Percentiles rank a stretch among this genome's conserved stretches.
phyloP scores from a whole-genome alignment of 2,113 vertebrate genomes.

The Vanacampus margaritifer region DNA sequence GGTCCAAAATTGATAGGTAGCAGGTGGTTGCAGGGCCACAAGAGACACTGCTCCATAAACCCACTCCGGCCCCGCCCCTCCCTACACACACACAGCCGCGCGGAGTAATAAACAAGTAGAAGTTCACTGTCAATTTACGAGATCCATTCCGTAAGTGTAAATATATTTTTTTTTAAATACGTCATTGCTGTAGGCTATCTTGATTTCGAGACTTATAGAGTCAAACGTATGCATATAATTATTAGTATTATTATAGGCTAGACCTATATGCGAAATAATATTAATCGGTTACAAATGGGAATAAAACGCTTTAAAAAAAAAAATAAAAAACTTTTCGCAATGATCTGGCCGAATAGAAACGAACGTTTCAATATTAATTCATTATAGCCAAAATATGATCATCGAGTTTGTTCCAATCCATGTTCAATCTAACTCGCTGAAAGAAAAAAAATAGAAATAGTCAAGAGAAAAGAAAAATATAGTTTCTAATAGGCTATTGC shows the following conservation, averaged over 20 bases:
- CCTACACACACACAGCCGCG: background rate
- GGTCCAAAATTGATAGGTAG: conserved; percentile 61
- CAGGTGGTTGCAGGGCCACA: conserved; percentile 57
- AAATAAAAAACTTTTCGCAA: too few relatives aligned
- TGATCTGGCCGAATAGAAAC: too few relatives aligned
- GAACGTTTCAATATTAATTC: too few relatives aligned
- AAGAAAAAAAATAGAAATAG: too few relatives aligned
- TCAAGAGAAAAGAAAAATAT: background rate
- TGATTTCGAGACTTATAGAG: background rate
- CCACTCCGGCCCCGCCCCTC: background rate
- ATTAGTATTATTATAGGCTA: too few relatives aligned
- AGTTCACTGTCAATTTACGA: background rate
- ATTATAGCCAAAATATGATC: too few relatives aligned
- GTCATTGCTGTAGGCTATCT: background rate
- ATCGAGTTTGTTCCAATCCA: too few relatives aligned
- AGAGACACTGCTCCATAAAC: conserved; percentile 28
- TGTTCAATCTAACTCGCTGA: too few relatives aligned
- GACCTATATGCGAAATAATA: too few relatives aligned
- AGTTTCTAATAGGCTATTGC: background rate
- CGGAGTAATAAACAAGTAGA: background rate
- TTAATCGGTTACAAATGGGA: too few relatives aligned
- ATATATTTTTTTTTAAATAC: background rate
- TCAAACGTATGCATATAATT: background rate
- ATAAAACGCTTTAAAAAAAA: too few relatives aligned
- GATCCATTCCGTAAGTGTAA: background rate